Conservation (phyloP, 1,140 invertebrate genomes). For the Antheraea pernyi region DNA sequence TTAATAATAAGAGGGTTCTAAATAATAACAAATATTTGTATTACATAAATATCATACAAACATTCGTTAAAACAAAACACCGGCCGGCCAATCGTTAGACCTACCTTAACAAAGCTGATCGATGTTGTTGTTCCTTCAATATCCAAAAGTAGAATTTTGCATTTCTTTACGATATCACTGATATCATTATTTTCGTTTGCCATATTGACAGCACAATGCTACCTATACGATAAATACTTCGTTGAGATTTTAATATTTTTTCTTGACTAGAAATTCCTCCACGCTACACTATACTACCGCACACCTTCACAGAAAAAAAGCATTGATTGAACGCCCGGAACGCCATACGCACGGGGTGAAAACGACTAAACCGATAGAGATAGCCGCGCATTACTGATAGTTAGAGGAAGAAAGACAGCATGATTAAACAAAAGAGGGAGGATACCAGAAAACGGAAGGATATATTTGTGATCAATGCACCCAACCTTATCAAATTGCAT, state of each 20-base stretch:
- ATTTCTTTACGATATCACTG: slow-evolving; percentile 69
- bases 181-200: slow-evolving; percentile 68
- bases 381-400: slow-evolving; percentile 23
- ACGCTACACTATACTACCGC: slow-evolving; percentile 58
- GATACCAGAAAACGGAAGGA: slow-evolving; percentile 67
- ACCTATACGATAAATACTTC: slow-evolving; percentile 54
- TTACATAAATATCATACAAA: slow-evolving; percentile 32
- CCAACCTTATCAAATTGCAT: slow-evolving; percentile 46
- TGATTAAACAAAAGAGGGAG: slow-evolving; percentile 40
- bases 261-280: slow-evolving; percentile 68
- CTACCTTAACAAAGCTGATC: slow-evolving; percentile 79
- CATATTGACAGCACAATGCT: slow-evolving; percentile 52
- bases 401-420: slow-evolving; percentile 47
- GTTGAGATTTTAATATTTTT: slow-evolving; percentile 49
- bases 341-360: slow-evolving; percentile 37
- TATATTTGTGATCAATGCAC: slow-evolving; percentile 46
- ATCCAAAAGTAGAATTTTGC: slow-evolving; percentile 73
- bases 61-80: slow-evolving; percentile 68
- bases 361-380: slow-evolving; percentile 29
- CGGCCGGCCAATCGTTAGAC: slow-evolving; percentile 73
- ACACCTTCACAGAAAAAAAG: slow-evolving; percentile 68
- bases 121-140: slow-evolving; percentile 78
- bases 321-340: slow-evolving; percentile 63
- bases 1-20: slow-evolving; percentile 1
- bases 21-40: not conserved